Percentiles rank a stretch among this genome's conserved stretches.
Evolutionary conservation across 2,888 invertebrate species (phyloP).

Genomic region (Andrena minutula): DNA sequence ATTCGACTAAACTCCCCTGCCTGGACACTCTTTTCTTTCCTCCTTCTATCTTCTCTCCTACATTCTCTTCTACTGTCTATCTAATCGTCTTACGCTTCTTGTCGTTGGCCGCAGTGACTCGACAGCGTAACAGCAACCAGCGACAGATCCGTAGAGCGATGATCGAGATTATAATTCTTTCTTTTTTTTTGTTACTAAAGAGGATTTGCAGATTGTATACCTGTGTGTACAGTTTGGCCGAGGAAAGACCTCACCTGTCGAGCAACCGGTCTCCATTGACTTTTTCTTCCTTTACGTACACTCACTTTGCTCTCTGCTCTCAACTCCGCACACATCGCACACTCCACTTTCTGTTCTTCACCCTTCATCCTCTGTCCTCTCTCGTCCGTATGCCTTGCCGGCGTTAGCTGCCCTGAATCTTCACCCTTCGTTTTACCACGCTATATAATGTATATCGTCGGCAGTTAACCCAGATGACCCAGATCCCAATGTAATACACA

Average conservation of each 20-base stretch:
- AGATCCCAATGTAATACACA: no score
- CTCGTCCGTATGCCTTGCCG: background rate
- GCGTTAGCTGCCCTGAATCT: background rate
- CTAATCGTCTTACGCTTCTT: background rate
- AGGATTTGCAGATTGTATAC: slow-evolving; percentile 83
- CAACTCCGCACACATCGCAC: slow-evolving; percentile 13
- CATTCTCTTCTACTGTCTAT: background rate
- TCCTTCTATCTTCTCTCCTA: background rate
- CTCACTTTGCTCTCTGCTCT: slow-evolving; percentile 50
- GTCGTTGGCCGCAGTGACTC: no score
- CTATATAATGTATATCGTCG: background rate
- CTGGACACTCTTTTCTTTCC: slow-evolving; percentile 12
- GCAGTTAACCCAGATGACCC: background rate
- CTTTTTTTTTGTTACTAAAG: slow-evolving; percentile 81
- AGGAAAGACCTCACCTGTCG: slow-evolving; percentile 84
- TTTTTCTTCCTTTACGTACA: slow-evolving; percentile 81
- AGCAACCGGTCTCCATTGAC: slow-evolving; percentile 84
- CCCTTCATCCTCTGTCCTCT: background rate
- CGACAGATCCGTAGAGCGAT: slow-evolving; percentile 50
- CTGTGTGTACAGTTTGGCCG: slow-evolving; percentile 81
- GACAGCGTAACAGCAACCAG: slow-evolving; percentile 24
- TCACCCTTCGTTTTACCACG: background rate
- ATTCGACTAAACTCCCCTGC: slow-evolving; percentile 22
- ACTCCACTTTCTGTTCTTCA: slow-evolving; percentile 25
- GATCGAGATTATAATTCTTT: slow-evolving; percentile 75